Evolutionary conservation across 2,797 vertebrate genomes (phyloP).

Genomic region (Esox lucius): DNA sequence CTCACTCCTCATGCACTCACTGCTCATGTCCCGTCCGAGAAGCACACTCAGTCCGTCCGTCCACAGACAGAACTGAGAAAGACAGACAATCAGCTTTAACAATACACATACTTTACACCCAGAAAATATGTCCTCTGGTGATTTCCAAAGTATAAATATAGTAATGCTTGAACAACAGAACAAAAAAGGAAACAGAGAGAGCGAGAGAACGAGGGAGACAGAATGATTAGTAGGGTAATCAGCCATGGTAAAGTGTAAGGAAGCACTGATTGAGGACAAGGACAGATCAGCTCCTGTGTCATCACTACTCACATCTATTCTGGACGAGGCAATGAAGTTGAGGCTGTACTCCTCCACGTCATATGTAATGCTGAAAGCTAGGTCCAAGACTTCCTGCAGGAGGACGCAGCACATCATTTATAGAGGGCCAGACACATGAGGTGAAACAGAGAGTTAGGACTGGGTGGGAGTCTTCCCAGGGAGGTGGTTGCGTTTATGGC

Average conservation of each 20-base stretch:
- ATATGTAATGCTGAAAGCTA: conserved; percentile 91
- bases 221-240: background rate
- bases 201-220: conserved; percentile 5
- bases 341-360: conserved; percentile 86
- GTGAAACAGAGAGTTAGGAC: background rate
- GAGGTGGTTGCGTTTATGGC: background rate
- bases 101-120: no score
- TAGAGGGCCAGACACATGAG: background rate
- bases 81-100: background rate
- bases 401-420: background rate
- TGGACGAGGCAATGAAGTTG: conserved; percentile 92
- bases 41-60: conserved; percentile 90
- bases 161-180: no score
- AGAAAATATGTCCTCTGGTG: no score
- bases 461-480: background rate
- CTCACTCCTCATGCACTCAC: conserved; percentile 88
- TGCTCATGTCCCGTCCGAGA: conserved; percentile 89
- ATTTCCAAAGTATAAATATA: no score
- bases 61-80: conserved; percentile 91
- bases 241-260: background rate
- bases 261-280: background rate
- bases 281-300: background rate
- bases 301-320: conserved; percentile 83
- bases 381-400: conserved; percentile 85
- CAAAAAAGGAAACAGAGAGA: background rate